phyloP scores from a whole-genome alignment of 2,797 vertebrate species.

The Sebastes matsubarae region DNA sequence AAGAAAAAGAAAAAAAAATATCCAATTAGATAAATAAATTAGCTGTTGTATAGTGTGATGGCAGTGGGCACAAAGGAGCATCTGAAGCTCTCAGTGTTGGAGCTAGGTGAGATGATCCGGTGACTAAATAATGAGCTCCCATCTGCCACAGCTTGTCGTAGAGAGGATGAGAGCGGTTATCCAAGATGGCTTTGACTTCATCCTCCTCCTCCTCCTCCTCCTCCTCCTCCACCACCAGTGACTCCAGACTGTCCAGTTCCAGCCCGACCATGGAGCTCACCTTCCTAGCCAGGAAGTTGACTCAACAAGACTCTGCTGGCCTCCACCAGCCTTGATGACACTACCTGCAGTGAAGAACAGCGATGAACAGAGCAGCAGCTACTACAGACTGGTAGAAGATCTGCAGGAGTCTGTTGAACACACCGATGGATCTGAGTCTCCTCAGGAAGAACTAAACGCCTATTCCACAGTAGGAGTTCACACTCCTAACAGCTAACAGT shows the following conservation, averaged over 20 bases:
- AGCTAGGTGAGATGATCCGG: neutral
- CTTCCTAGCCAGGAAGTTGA: no score
- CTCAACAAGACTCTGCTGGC: no score
- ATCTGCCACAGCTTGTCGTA: neutral
- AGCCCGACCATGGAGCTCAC: no score
- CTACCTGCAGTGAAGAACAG: neutral
- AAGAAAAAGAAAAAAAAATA: no score
- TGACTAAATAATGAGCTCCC: neutral
- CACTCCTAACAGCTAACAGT: no score
- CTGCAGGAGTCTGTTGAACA: neutral
- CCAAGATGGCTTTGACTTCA: neutral
- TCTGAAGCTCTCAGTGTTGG: neutral
- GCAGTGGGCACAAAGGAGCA: neutral
- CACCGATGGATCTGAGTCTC: neutral
- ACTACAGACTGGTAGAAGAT: neutral
- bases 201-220: no score
- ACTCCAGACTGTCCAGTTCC: no score
- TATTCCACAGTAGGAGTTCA: no score
- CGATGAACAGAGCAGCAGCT: neutral
- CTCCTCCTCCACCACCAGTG: no score
- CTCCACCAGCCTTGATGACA: no score
- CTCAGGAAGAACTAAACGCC: neutral
- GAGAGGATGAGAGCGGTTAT: neutral
- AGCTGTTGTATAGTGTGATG: neutral
- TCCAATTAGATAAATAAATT: no score